Evolutionary conservation across 2,888 invertebrate species (phyloP).

Genomic region (Leptopilina myrica): DNA sequence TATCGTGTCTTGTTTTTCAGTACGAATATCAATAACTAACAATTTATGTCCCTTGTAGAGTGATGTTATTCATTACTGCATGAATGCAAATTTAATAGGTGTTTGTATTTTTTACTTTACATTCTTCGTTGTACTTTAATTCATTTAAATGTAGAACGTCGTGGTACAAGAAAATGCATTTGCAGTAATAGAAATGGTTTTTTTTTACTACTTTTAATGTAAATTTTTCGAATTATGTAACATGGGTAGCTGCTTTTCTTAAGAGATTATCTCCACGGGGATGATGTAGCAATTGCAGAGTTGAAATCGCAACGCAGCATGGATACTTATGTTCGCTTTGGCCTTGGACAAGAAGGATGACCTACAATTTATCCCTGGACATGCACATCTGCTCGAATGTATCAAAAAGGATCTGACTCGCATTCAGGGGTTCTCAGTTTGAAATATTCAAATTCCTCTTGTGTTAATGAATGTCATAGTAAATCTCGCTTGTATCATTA

Average conservation of each 20-base stretch:
- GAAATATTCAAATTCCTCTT: background rate
- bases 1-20: too few species aligned
- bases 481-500: too few species aligned
- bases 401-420: constrained; percentile 41
- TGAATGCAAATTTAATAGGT: too few species aligned
- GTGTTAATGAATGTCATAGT: too few species aligned
- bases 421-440: constrained; percentile 38
- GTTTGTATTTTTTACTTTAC: too few species aligned
- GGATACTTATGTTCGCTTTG: constrained; percentile 43
- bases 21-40: too few species aligned
- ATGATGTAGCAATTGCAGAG: constrained; percentile 44
- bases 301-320: constrained; percentile 43
- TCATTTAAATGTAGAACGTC: too few species aligned
- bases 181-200: background rate
- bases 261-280: constrained; percentile 22
- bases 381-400: constrained; percentile 50
- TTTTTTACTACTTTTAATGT: constrained; percentile 13
- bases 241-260: constrained; percentile 10
- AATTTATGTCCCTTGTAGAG: too few species aligned
- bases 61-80: too few species aligned
- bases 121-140: too few species aligned
- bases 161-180: background rate
- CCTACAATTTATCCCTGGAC: constrained; percentile 51
- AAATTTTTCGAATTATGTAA: constrained; percentile 27
- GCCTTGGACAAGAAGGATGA: constrained; percentile 50